phyloP scores from a whole-genome alignment of 2,888 invertebrate species.

The Phytoseiulus persimilis region DNA sequence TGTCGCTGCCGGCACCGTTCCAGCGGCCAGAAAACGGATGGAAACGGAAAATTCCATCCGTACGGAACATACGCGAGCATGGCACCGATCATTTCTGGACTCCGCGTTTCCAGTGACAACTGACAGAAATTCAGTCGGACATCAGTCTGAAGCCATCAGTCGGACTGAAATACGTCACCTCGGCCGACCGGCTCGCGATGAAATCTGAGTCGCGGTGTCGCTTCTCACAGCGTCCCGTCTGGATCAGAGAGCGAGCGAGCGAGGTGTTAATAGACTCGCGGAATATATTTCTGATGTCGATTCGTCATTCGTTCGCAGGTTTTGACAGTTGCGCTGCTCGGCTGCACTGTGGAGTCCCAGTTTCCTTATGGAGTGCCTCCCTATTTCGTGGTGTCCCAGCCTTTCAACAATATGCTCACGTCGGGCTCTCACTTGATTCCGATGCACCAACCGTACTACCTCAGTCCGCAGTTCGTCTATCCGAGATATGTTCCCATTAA shows the following conservation, averaged over 20 bases:
- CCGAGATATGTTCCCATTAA: neutral
- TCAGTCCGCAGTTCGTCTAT: neutral
- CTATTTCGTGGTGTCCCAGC: neutral
- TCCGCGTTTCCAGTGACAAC: neutral
- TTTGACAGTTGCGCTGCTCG: neutral
- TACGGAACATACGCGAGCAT: neutral
- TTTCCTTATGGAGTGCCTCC: slow-evolving; percentile 9
- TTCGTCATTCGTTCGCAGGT: neutral
- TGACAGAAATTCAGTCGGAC: neutral
- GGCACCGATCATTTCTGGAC: neutral
- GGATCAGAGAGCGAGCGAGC: neutral
- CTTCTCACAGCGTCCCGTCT: neutral
- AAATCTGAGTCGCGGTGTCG: neutral
- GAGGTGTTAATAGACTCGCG: neutral
- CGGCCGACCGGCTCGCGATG: neutral
- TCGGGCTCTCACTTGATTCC: neutral
- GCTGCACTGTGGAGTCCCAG: neutral
- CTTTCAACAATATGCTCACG: neutral
- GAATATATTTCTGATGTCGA: neutral
- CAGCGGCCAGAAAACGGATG: neutral
- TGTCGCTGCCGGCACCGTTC: neutral
- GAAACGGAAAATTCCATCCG: neutral
- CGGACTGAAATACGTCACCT: neutral
- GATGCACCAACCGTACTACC: neutral
- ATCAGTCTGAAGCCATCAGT: neutral